Percentiles rank a stretch among this genome's conserved stretches.
Conservation (phyloP, 2,113 vertebrate species). For the Motacilla alba region DNA sequence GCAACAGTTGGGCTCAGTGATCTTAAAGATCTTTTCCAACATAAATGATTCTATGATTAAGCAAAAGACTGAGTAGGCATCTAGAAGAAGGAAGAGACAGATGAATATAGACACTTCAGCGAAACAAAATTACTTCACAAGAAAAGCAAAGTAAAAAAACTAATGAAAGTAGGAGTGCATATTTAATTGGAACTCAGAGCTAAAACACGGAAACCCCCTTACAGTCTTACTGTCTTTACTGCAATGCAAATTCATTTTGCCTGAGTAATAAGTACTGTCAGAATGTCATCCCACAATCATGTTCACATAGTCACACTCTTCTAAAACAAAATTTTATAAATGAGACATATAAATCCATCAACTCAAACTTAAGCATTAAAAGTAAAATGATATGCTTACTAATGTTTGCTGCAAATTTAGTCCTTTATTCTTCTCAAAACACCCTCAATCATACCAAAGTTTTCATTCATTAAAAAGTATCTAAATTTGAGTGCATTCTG, state of each 20-base stretch:
- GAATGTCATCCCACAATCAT: background rate
- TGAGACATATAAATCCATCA: background rate
- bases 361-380: background rate
- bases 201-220: background rate
- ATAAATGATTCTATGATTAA: background rate
- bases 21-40: background rate
- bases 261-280: background rate
- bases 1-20: rapidly evolving
- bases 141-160: background rate
- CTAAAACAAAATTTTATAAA: background rate
- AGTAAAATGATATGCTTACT: background rate
- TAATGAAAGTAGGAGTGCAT: background rate
- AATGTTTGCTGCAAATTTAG: background rate
- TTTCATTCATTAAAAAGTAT: background rate
- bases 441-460: background rate
- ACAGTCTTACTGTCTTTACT: background rate
- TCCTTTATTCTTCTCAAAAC: background rate
- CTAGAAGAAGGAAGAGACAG: background rate
- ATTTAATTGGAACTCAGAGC: background rate
- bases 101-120: background rate
- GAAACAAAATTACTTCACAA: background rate
- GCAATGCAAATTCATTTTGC: background rate
- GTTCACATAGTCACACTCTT: background rate
- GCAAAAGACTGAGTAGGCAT: background rate
- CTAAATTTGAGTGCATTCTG: background rate